Evolutionary conservation across 2,113 vertebrate species (phyloP).

Genomic region (Chaetops frenatus): DNA sequence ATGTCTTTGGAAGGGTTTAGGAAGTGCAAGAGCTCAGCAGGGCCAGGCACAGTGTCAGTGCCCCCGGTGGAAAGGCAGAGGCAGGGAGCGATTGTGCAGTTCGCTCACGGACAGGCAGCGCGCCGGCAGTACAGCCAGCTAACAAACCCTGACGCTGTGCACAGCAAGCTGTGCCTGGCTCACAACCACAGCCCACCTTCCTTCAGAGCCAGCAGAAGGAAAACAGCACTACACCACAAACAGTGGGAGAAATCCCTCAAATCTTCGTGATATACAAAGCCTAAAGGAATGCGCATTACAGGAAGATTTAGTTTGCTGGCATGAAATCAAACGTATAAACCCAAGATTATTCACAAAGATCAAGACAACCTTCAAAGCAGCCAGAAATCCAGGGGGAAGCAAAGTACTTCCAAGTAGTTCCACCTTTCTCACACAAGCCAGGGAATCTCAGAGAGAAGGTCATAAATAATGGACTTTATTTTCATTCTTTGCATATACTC

Average conservation of each 20-base stretch:
- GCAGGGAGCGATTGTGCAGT: rapidly evolving
- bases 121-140: background rate
- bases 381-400: conserved; percentile 26
- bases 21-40: background rate
- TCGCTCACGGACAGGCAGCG: rapidly evolving
- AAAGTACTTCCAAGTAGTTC: conserved; percentile 22
- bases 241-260: background rate
- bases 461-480: conserved; percentile 49
- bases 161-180: background rate
- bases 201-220: background rate
- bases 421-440: background rate
- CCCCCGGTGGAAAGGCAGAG: background rate
- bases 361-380: conserved; percentile 53
- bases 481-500: conserved; percentile 18
- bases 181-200: background rate
- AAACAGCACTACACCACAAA: background rate
- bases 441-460: background rate
- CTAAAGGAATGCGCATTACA: background rate
- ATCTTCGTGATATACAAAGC: background rate
- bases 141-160: background rate
- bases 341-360: conserved; percentile 50
- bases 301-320: conserved; percentile 39
- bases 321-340: conserved; percentile 15
- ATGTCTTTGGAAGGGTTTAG: background rate
- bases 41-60: background rate